phyloP scores from a whole-genome alignment of 2,113 vertebrate species.

The Festucalex cinctus region DNA sequence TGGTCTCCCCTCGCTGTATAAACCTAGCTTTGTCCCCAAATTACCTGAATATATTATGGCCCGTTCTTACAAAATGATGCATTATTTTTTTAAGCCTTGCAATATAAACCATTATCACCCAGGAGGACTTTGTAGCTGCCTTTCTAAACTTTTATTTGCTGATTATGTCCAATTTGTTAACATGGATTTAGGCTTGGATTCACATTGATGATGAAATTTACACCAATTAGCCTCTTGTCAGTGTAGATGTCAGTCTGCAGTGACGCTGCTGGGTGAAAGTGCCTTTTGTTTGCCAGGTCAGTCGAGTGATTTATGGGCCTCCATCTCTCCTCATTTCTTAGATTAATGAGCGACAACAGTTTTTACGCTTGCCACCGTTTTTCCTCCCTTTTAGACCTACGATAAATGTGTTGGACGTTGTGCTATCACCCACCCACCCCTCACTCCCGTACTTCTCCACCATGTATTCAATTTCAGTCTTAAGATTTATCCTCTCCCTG shows the following conservation, averaged over 20 bases:
- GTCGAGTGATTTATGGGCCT: constrained; percentile 40
- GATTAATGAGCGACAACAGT: constrained; percentile 40
- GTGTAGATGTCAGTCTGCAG: not conserved
- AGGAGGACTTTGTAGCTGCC: not conserved
- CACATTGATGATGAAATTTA: not conserved
- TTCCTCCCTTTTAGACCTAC: not conserved
- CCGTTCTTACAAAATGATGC: constrained; percentile 33
- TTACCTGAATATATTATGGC: not conserved
- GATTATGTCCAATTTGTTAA: constrained; percentile 13
- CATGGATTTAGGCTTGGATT: constrained; percentile 7
- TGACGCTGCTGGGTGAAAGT: not conserved
- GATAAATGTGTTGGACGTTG: constrained; percentile 41
- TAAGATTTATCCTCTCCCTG: constrained; percentile 52
- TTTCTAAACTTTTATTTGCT: constrained; percentile 30
- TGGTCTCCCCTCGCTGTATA: constrained; percentile 21
- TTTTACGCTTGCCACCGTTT: constrained; percentile 9
- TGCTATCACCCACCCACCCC: constrained; percentile 4
- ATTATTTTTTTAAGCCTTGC: constrained; percentile 29
- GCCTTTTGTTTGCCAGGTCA: constrained; percentile 33
- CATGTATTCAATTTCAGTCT: constrained; percentile 37
- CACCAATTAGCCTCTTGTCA: constrained; percentile 16
- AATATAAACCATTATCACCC: not conserved
- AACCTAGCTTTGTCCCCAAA: constrained; percentile 19
- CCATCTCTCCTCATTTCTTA: constrained; percentile 27
- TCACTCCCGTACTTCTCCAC: constrained; percentile 8